Evolutionary conservation across 2,113 vertebrate species (phyloP), one percentile per base, ranked within the genome.

Genomic region (Lynx canadensis): DNA sequence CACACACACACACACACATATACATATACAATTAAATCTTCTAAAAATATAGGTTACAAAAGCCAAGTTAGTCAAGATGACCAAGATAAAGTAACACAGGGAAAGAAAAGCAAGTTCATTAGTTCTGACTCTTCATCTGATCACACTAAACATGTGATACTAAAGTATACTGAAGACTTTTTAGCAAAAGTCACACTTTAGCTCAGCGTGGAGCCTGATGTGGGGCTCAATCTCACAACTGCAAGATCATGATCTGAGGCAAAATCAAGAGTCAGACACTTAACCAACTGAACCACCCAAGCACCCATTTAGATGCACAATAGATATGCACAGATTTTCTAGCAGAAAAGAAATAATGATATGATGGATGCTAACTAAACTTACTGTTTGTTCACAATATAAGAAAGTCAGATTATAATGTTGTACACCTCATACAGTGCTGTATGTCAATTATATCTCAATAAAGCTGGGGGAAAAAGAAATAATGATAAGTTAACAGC

Each of bases 11-110:
- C 13, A 55, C 11, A 21, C 6, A 79, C 31, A 79, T 5, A 38
- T 29, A 33, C 55, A 31, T 11, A 79, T 38, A 79, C 76, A 41
- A 68, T 66, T 95, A 89, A 82, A 69, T 31, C 14, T 71, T 41
- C 21, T 91, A 81, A 91, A 97, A 92, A 84, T 31, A 79, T 12
- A 57, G 79, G 15, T 83, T 66, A 36, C 36, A 74, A 87, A 96
- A 92, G 7, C 57, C 7, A 94, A 10, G 38, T 81, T 79, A 91
- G 50, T 92, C 65, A 65, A 88, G 63, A 69, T 81, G 18, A 78
- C 50, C 50, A 85, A 31, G 80, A 79, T 81, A 94, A 90, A 90
- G 52, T 79, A 96, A 69, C 7, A 69, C 1, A 69, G 31, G 14
- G 68, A n/a, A 74, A 27, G 25, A 91, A 90, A 82, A 83, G 3